Base-by-base conservation (phyloP, 64 coral and sea anemone genomes). In the Montipora capricornis region DNA sequence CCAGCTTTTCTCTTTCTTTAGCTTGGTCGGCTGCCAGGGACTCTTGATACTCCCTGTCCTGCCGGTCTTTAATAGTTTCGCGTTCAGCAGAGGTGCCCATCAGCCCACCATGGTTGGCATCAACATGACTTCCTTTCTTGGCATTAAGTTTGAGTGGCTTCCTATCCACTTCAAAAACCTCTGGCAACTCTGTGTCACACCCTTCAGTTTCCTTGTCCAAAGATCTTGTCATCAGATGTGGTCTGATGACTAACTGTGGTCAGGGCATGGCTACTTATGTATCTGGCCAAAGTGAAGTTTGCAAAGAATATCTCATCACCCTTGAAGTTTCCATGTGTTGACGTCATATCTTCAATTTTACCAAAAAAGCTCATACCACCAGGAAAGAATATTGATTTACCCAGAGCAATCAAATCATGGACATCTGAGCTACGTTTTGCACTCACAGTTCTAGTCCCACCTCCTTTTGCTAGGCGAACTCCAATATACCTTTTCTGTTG, bases 221-320 rank as follows among this genome's bases (percentile, higher is more conserved):
- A 22, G 22, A 22, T 22, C 22, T 22, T 22, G 22, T 22, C 22
- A 22, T 17, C 13, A 24, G 59, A 83, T 61, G n/a, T n/a, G n/a
- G n/a, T n/a, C n/a, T n/a, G n/a, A n/a, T n/a, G n/a, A n/a, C 89
- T 76, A 50, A 77, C 76, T 91, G n/a, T 91, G 76, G 89, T 91
- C 76, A 88, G 74, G 17, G 62, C 62, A 75, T 88, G 20, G 10
- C 10, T 49, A 44, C 26, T 45, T 46, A 73, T 51, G n/a, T 70
- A 88, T 73, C 74, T 61, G 7, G 47, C 19, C 70, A 88, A 88
- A 70, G 85, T 88, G 4, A 11, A 4, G 67, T 69, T 78, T 14
- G 24, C n/a, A 20, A 57, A 22, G 22, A 0, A 24, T 26, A 76
- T 77, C 58, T 76, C 50, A 78, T 59, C 74, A 50, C 87, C 24